Evolutionary conservation across 2,113 vertebrate genomes (phyloP), one percentile per base, ranked within the genome.

Genomic region (Cisticola juncidis): DNA sequence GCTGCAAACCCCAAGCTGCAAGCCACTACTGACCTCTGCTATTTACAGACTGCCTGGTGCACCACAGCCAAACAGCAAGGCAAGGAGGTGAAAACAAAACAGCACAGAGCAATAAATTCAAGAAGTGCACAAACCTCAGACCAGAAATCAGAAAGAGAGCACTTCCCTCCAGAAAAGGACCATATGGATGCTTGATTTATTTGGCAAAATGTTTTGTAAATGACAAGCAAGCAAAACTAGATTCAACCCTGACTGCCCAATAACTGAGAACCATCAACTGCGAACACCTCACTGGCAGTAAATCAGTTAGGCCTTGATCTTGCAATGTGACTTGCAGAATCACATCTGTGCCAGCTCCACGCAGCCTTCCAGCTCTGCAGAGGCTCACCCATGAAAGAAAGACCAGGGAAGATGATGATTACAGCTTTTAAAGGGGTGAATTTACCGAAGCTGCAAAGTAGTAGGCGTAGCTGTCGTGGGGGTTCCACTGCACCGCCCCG

Each of bases 401-500:
- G 31, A 56, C 9, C 1, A 2, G 13, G 17, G 26, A 36, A 72
- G 36, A 35, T 0, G 2, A 38, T 0, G 36, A 76, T 10, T 62
- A 31, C 15, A 57, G 47, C 25, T 91, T 61, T 70, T 18, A 35
- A 40, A 68, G 0, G 61, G 81, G 50, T 5, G 38, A 57, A 89
- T 97, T 97, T 86, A 99, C 99, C 1, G 99, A 99, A 66, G 99
- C 99, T 31, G 99, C 99, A 33, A 99, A 99, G 60, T 99, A 97
- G 92, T 99, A 98, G 0, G 98, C 98, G 1, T 98, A 98, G 16
- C 98, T 97, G 73, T 98, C 98, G 5, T 99, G 99, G 0, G 99
- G 99, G 70, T 99, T 99, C 99, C 99, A 99, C 98, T 99, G 99
- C 79, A 99, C 99, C 0, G 99, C 98, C 35, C 99, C 99, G 2